phyloP scores from a whole-genome alignment of 2,888 invertebrate genomes.

The Maniola hyperantus region DNA sequence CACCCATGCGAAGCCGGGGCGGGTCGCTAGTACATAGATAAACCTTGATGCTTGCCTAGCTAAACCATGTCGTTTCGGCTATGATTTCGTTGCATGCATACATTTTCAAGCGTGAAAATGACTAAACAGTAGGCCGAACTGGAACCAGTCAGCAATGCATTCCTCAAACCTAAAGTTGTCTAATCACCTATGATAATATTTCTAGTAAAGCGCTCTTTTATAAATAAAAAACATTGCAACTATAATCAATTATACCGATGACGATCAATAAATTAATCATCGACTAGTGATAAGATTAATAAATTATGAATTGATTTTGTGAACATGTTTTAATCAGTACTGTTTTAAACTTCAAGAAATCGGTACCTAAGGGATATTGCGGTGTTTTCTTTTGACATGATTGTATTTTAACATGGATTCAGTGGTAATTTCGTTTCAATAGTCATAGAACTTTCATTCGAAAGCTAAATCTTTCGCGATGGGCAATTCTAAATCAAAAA shows the following conservation, averaged over 20 bases:
- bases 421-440: conserved; percentile 12
- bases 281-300: conserved; percentile 60
- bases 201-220: conserved; percentile 16
- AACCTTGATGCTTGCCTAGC: neutral
- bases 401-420: conserved; percentile 18
- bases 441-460: neutral
- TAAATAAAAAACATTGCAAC: conserved; percentile 52
- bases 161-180: conserved; percentile 18
- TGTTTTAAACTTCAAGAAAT: conserved; percentile 43
- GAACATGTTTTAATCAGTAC: conserved; percentile 54
- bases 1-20: no score
- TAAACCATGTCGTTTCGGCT: conserved; percentile 10
- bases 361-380: conserved; percentile 33
- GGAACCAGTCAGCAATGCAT: conserved; percentile 16
- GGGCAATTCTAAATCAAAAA: conserved; percentile 74
- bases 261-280: conserved; percentile 57
- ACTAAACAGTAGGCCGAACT: conserved; percentile 13
- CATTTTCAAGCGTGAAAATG: conserved; percentile 14
- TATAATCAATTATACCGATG: conserved; percentile 44
- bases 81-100: conserved; percentile 12
- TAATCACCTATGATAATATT: neutral
- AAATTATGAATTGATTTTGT: conserved; percentile 53
- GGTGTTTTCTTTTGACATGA: conserved; percentile 2
- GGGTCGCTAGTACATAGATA: no score
- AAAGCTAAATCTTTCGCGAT: conserved; percentile 45